Conservation (phyloP, 2,888 invertebrate genomes). For the Arrhopalites spinosus region DNA sequence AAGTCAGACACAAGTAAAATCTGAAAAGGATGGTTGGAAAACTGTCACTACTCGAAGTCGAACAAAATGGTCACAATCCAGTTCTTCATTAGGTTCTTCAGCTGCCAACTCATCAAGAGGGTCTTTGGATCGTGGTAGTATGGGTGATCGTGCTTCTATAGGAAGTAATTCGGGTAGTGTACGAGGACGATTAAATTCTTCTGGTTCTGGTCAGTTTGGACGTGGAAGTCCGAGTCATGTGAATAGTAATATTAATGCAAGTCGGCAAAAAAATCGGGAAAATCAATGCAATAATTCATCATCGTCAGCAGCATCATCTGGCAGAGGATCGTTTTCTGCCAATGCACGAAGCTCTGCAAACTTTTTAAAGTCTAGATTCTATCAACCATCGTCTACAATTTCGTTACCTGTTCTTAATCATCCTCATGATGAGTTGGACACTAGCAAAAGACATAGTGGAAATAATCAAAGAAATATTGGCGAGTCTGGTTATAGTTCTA, state of each 20-base stretch:
- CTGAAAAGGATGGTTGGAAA: conserved; percentile 50
- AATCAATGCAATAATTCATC: neutral
- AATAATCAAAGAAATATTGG: neutral
- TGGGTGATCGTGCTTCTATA: conserved; percentile 9
- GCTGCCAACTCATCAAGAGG: conserved; percentile 31
- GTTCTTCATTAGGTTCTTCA: conserved; percentile 43
- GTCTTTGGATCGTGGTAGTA: conserved; percentile 31
- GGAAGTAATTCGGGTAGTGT: conserved; percentile 17
- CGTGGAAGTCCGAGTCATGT: conserved; percentile 16
- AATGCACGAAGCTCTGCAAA: conserved; percentile 14
- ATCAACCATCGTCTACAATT: conserved; percentile 28
- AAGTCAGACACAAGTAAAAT: neutral
- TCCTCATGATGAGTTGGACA: neutral
- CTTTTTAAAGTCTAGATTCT: conserved; percentile 31
- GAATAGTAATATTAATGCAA: neutral
- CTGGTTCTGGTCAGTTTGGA: conserved; percentile 11
- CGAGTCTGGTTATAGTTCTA: conserved; percentile 11
- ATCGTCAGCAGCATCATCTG: neutral
- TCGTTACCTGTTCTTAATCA: conserved; percentile 29
- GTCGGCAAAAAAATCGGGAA: neutral
- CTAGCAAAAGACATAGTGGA: neutral
- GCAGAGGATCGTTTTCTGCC: neutral
- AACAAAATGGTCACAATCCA: conserved; percentile 50
- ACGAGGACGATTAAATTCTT: conserved; percentile 21
- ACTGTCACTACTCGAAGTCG: conserved; percentile 50